Conservation (phyloP, 2,888 invertebrate genomes). For the Meta bourneti region DNA sequence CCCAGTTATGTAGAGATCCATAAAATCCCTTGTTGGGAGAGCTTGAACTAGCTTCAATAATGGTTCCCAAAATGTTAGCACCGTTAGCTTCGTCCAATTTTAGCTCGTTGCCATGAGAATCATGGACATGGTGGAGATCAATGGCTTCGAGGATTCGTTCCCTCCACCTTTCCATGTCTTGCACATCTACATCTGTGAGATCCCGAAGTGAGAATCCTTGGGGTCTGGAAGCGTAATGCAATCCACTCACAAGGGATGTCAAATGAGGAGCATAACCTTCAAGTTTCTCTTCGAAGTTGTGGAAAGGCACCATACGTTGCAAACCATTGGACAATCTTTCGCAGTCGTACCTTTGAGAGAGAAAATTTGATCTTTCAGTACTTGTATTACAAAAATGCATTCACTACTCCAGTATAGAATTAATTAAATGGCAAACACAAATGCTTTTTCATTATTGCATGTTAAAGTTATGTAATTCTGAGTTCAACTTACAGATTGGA, state of each 20-base stretch:
- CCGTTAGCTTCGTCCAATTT: slow-evolving; percentile 86
- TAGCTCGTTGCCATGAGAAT: slow-evolving; percentile 82
- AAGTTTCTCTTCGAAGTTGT: slow-evolving; percentile 79
- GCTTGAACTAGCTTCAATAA: slow-evolving; percentile 84
- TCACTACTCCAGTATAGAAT: too few relatives aligned
- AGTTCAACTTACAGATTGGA: background rate
- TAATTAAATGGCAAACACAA: background rate
- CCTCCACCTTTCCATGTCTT: slow-evolving; percentile 86
- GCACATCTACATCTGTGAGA: slow-evolving; percentile 57
- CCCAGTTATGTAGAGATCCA: slow-evolving; percentile 91
- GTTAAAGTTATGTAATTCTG: background rate
- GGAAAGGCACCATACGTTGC: slow-evolving; percentile 85
- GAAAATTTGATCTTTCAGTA: background rate
- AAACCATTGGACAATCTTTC: slow-evolving; percentile 87
- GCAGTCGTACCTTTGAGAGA: slow-evolving; percentile 84
- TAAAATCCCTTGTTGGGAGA: slow-evolving; percentile 81
- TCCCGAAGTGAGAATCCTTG: slow-evolving; percentile 69
- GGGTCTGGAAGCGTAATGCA: slow-evolving; percentile 77
- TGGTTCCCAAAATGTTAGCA: slow-evolving; percentile 89
- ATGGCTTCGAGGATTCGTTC: slow-evolving; percentile 88
- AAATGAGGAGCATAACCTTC: slow-evolving; percentile 78
- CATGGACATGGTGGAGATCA: slow-evolving; percentile 84
- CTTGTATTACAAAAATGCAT: background rate
- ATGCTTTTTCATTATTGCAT: background rate
- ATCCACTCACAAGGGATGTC: slow-evolving; percentile 76